Percentiles rank a stretch among this genome's conserved stretches.
These are phyloP conservation scores for Amphipoea oculea DNA, from an alignment of 2,888 invertebrate species.

Conservation along the genomic window DNA sequence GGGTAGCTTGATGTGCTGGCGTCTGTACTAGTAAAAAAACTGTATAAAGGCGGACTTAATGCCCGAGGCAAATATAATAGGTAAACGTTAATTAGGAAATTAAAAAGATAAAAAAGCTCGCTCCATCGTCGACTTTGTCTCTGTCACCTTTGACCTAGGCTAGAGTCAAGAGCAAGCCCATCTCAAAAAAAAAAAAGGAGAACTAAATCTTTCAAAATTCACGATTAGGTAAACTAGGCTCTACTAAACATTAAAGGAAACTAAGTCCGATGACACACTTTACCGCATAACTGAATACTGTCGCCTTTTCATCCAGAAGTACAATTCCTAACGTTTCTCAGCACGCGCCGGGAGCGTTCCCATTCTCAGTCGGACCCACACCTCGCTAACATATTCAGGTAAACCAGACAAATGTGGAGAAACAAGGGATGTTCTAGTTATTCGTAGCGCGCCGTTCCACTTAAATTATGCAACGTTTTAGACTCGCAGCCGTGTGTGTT, in stretches of 20 bases:
- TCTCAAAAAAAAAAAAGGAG: too few relatives aligned
- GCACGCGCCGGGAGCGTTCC: neutral
- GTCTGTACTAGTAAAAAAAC: too few relatives aligned
- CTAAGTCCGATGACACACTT: slow-evolving; percentile 24
- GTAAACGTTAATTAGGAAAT: neutral
- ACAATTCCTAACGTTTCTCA: slow-evolving; percentile 32
- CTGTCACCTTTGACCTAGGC: too few relatives aligned
- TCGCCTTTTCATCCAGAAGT: slow-evolving; percentile 38
- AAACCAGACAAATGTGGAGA: slow-evolving; percentile 59
- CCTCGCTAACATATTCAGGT: slow-evolving; percentile 59
- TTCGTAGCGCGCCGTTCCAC: slow-evolving; percentile 54
- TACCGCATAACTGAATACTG: slow-evolving; percentile 25
- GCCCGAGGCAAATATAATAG: too few relatives aligned
- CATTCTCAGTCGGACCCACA: slow-evolving; percentile 39
- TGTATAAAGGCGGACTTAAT: too few relatives aligned
- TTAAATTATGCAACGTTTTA: slow-evolving; percentile 65
- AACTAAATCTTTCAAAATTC: neutral
- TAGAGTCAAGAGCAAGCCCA: too few relatives aligned
- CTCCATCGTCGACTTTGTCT: too few relatives aligned
- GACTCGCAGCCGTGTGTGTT: slow-evolving; percentile 32
- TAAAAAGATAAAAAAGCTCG: too few relatives aligned
- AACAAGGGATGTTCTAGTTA: slow-evolving; percentile 58
- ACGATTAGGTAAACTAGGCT: neutral
- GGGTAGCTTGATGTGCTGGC: too few relatives aligned
- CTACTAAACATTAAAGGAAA: slow-evolving; percentile 19